These are phyloP conservation scores for Neolamprologus tretocephalus DNA, from an alignment of 2,113 vertebrate genomes.

Conservation along the genomic window DNA sequence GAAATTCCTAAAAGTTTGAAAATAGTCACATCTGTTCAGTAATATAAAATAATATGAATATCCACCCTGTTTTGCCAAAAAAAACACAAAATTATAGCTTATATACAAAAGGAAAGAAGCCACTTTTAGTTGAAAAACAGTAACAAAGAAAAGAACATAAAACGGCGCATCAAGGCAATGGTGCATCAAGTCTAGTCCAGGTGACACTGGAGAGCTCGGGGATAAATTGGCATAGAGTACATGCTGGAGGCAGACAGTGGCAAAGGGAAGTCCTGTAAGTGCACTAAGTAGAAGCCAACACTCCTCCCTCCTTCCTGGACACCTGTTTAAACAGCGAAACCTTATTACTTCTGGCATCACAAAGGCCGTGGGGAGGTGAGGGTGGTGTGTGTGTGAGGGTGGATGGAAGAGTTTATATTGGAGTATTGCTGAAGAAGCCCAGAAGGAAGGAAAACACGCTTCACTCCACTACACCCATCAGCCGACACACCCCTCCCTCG, in stretches of 20 bases:
- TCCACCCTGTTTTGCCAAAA: constrained; percentile 64
- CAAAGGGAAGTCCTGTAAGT: constrained; percentile 55
- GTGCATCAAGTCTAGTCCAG: constrained; percentile 58
- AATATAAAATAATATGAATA: constrained; percentile 38
- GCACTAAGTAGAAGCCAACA: constrained; percentile 66
- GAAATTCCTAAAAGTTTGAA: constrained; percentile 10
- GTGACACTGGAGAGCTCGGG: constrained; percentile 27
- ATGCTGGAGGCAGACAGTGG: constrained; percentile 47
- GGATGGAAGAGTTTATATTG: neutral
- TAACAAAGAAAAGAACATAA: neutral
- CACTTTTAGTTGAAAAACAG: constrained; percentile 10
- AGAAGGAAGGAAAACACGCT: neutral
- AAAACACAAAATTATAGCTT: constrained; percentile 43
- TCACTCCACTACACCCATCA: constrained; percentile 80
- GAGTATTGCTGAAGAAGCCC: constrained; percentile 56
- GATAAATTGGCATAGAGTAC: constrained; percentile 30
- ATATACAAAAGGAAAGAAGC: constrained; percentile 53
- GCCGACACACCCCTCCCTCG: constrained; percentile 94
- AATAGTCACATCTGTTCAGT: constrained; percentile 30
- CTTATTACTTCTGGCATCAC: constrained; percentile 50
- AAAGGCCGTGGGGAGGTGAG: constrained; percentile 47
- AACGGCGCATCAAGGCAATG: constrained; percentile 33
- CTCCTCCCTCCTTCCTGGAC: constrained; percentile 48
- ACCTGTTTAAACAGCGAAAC: constrained; percentile 70
- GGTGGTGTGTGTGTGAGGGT: neutral